Base-by-base conservation (phyloP, 2,797 vertebrate genomes). In the Poeciliopsis presidionis region DNA sequence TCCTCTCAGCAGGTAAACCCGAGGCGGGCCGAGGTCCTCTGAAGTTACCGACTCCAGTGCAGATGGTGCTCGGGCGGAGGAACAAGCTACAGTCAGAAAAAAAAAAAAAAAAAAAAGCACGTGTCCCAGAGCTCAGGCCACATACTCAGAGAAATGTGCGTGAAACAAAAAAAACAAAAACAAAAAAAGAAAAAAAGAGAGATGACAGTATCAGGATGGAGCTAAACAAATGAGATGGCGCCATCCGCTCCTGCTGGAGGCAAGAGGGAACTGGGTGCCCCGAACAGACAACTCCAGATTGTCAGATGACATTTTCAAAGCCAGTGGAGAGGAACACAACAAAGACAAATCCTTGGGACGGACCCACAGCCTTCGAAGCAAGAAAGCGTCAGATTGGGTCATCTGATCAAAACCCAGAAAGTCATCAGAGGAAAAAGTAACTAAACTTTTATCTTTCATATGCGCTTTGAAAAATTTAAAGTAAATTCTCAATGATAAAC, bases 301-400 rank as follows among this genome's bases (percentile, higher is more conserved):
- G 90, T 86, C 86, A 74, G 89, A 86, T 88, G 90, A 82, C 87
- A 91, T 93, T 89, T 92, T 86, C 77, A 86, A 81, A 91, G 84
- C 83, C 78, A 84, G 70, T 33, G 46, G 75, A 83, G 83, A 81
- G 49, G 72, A 88, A 87, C 61, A 49, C 77, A 81, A 76, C 45
- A 84, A 81, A 84, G 78, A 25, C 70, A 73, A 81, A 83, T 80
- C 81, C 80, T 46, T 63, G 82, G 55, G 75, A 77, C 0, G 4
- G 70, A 80, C 45, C 75, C 57, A 28, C 0, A 57, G 76, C 30
- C 11, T 59, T 55, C 57, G 72, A 59, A 73, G 81, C 36, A 39
- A 81, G 25, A 74, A 85, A 30, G 41, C 36, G 55, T 80, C 74
- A 79, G 74, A 81, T 49, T 11, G 72, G 57, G 16, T 61, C 11